A percentile compares a stretch with the other conserved stretches of the same genome.
Conservation (phyloP, 2,113 vertebrate genomes). For the Zeus faber region DNA sequence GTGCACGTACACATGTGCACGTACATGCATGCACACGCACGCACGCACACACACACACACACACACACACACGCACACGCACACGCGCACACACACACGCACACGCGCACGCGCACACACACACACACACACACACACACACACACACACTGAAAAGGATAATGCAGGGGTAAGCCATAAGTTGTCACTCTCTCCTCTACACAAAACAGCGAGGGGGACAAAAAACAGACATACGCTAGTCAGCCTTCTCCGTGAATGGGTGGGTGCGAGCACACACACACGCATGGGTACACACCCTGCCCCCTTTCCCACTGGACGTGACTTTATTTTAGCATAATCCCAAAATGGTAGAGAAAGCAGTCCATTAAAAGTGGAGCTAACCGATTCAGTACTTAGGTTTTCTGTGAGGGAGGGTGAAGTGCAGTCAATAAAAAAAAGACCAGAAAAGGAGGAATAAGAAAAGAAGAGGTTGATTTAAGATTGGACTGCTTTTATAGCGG, state of each 20-base stretch:
- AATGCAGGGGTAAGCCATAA: slow-evolving; percentile 54
- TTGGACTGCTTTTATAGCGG: slow-evolving; percentile 4
- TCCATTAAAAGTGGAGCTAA: slow-evolving; percentile 64
- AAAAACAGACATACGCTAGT: slow-evolving; percentile 53
- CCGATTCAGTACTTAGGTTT: slow-evolving; percentile 62
- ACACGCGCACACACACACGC: no score
- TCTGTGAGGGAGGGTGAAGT: slow-evolving; percentile 50
- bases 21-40: slow-evolving; percentile 12
- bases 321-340: slow-evolving; percentile 63
- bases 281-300: neutral
- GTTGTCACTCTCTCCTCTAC: slow-evolving; percentile 55
- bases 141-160: slow-evolving; percentile 30
- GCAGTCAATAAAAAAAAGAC: slow-evolving; percentile 62
- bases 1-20: neutral
- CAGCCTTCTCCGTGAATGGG: slow-evolving; percentile 51
- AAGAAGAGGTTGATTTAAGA: slow-evolving; percentile 37
- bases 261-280: slow-evolving; percentile 2
- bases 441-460: slow-evolving; percentile 38
- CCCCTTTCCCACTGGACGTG: slow-evolving; percentile 21
- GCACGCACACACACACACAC: slow-evolving; percentile 19
- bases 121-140: slow-evolving; percentile 20
- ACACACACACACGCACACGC: slow-evolving; percentile 6
- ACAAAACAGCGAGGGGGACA: slow-evolving; percentile 54
- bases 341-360: slow-evolving; percentile 57
- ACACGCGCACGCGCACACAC: slow-evolving; percentile 13